Evolutionary conservation across 2,113 vertebrate genomes (phyloP).

Genomic region (Albula glossodonta): DNA sequence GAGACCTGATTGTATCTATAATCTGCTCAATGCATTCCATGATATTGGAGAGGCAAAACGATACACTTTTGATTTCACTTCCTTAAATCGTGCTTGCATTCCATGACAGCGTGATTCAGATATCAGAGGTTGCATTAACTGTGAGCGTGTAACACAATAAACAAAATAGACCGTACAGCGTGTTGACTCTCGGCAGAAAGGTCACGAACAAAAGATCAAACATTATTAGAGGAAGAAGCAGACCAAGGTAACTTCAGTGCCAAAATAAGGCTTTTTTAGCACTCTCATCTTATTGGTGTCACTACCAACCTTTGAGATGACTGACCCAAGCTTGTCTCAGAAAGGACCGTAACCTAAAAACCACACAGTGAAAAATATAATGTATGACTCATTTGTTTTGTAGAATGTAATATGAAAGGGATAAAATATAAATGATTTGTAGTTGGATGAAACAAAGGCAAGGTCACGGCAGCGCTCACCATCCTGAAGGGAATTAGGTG

Average conservation of each 20-base stretch:
- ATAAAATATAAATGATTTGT: no score
- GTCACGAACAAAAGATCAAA: not conserved
- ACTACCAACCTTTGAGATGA: no score
- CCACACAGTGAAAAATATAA: no score
- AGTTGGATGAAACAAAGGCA: no score
- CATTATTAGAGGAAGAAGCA: not conserved
- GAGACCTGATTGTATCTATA: not conserved
- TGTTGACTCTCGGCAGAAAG: not conserved
- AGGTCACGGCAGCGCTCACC: no score
- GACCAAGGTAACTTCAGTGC: no score
- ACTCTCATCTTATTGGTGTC: no score
- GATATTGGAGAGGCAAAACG: not conserved
- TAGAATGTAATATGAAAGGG: no score
- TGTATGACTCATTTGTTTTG: no score
- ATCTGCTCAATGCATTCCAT: not conserved
- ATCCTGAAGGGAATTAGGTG: no score
- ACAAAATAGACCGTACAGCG: not conserved
- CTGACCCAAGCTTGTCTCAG: no score
- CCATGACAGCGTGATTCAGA: not conserved
- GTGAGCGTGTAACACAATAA: not conserved
- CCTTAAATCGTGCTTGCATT: not conserved
- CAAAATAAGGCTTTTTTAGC: not conserved
- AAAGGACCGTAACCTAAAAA: no score
- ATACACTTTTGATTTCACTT: not conserved
- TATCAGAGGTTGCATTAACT: not conserved